A percentile compares a stretch with the other conserved stretches of the same genome.
Conservation (phyloP, 1,140 invertebrate species). For the Penaeus indicus region DNA sequence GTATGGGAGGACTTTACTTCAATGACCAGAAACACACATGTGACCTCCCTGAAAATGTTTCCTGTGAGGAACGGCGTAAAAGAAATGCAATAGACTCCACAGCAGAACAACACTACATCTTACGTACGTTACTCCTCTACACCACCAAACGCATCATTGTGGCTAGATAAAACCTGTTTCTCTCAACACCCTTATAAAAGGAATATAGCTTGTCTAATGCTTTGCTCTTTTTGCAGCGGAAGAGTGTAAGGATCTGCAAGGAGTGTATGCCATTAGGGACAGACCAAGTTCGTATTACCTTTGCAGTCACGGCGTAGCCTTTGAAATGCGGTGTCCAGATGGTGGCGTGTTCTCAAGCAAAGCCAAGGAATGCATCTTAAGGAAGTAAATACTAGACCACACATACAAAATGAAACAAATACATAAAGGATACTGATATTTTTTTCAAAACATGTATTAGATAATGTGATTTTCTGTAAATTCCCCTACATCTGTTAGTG, state of each 20-base stretch:
- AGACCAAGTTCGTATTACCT: background rate
- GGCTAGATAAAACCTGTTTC: background rate
- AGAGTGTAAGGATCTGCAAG: conserved; percentile 32
- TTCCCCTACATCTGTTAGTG: too few species aligned
- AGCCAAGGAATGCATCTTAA: conserved; percentile 27
- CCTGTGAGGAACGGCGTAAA: conserved; percentile 26
- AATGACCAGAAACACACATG: conserved; percentile 46
- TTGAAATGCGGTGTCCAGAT: conserved; percentile 33
- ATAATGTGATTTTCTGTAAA: too few species aligned
- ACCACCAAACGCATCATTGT: background rate
- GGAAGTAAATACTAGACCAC: background rate
- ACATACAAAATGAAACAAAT: too few species aligned
- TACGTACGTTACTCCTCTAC: conserved; percentile 3
- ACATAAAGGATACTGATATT: background rate
- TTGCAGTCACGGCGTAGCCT: conserved; percentile 24
- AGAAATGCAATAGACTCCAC: background rate
- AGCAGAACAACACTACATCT: conserved; percentile 18
- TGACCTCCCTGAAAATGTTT: conserved; percentile 49
- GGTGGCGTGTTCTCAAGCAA: conserved; percentile 17
- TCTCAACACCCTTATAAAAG: background rate
- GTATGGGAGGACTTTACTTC: conserved; percentile 45
- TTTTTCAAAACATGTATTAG: too few species aligned
- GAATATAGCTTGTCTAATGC: background rate
- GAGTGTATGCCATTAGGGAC: conserved; percentile 6
- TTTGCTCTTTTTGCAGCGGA: conserved; percentile 23